phyloP scores from a whole-genome alignment of 2,888 invertebrate genomes.

The Muscina levida region DNA sequence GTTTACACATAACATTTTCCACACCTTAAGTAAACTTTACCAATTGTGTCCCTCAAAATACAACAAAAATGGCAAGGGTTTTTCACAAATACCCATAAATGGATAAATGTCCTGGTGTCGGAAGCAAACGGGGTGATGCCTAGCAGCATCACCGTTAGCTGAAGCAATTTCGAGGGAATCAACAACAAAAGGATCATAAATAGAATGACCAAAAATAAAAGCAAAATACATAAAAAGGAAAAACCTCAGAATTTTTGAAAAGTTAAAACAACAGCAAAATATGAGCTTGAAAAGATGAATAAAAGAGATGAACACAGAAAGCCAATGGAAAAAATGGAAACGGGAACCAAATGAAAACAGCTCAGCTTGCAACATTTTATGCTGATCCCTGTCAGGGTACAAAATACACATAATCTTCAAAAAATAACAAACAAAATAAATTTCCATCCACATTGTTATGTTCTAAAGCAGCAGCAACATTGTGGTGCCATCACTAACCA shows the following conservation, averaged over 20 bases:
- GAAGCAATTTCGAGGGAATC: slow-evolving; percentile 57
- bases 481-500: slow-evolving; percentile 50
- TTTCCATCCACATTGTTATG: slow-evolving; percentile 66
- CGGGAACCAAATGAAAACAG: slow-evolving; percentile 64
- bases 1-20: slow-evolving; percentile 68
- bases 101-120: slow-evolving; percentile 12
- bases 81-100: slow-evolving; percentile 27
- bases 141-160: slow-evolving; percentile 48
- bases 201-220: slow-evolving; percentile 51
- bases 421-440: slow-evolving; percentile 76
- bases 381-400: slow-evolving; percentile 79
- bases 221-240: slow-evolving; percentile 52
- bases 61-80: slow-evolving; percentile 45
- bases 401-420: slow-evolving; percentile 80
- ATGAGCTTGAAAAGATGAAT: slow-evolving; percentile 60
- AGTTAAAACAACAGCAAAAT: slow-evolving; percentile 60
- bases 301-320: slow-evolving; percentile 58
- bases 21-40: slow-evolving; percentile 68
- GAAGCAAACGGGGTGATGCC: slow-evolving; percentile 33
- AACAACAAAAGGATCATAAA: slow-evolving; percentile 56
- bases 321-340: slow-evolving; percentile 38
- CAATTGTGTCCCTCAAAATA: slow-evolving; percentile 37
- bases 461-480: slow-evolving; percentile 35
- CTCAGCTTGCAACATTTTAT: slow-evolving; percentile 79
- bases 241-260: slow-evolving; percentile 66